phyloP scores from a whole-genome alignment of 2,113 vertebrate genomes.

The Spea multiplicata region DNA sequence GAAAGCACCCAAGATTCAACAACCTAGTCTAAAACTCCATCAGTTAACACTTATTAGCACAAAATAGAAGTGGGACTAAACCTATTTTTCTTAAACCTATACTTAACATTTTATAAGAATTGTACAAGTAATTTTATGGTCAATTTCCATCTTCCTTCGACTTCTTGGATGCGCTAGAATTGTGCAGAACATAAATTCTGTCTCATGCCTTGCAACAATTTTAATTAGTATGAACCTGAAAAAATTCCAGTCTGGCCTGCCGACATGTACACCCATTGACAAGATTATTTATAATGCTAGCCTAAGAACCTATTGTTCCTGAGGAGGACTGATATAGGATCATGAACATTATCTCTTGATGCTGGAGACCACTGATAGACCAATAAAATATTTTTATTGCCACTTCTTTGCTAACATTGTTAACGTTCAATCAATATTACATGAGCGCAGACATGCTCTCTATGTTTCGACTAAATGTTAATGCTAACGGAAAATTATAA shows the following conservation, averaged over 20 bases:
- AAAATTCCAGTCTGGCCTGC: background rate
- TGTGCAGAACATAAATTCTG: too few relatives aligned
- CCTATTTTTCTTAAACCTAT: too few relatives aligned
- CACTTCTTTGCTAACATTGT: background rate
- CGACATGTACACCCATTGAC: background rate
- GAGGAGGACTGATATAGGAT: background rate
- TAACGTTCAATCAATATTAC: background rate
- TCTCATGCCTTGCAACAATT: too few relatives aligned
- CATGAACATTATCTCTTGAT: constrained; percentile 16
- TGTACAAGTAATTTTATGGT: too few relatives aligned
- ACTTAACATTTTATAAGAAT: too few relatives aligned
- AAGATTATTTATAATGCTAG: background rate
- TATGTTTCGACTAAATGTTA: constrained; percentile 6
- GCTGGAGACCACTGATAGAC: constrained; percentile 3
- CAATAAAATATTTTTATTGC: constrained; percentile 20
- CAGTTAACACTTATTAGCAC: background rate
- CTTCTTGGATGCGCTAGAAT: too few relatives aligned
- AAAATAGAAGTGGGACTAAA: too few relatives aligned
- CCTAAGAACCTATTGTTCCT: background rate
- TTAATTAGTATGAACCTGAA: background rate
- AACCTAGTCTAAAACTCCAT: background rate
- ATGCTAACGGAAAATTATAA: constrained; percentile 3
- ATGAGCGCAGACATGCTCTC: background rate
- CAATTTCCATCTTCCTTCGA: too few relatives aligned
- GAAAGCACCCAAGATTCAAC: too few relatives aligned